These are phyloP conservation scores for Papilio machaon DNA, from an alignment of 1,140 invertebrate species.

Conservation along the genomic window DNA sequence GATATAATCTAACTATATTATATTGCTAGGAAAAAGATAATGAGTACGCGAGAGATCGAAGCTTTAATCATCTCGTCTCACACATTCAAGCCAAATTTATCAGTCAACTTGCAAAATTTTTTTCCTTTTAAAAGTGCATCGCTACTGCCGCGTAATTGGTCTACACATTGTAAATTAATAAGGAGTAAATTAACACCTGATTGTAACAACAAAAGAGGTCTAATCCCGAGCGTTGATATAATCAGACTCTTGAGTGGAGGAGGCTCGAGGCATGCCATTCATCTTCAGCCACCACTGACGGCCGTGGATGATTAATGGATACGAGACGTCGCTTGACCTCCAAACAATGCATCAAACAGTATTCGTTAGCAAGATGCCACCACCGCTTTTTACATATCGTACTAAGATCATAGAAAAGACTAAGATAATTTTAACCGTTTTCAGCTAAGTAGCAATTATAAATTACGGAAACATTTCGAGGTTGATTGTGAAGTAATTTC, in stretches of 20 bases:
- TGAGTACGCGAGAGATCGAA: too few relatives aligned
- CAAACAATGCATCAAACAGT: slow-evolving; percentile 42
- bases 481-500: too few relatives aligned
- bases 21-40: too few relatives aligned
- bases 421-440: background rate
- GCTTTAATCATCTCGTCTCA: background rate
- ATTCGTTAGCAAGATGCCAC: slow-evolving; percentile 33
- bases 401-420: slow-evolving; percentile 1
- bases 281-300: slow-evolving; percentile 58
- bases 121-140: background rate
- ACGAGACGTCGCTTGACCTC: slow-evolving; percentile 53
- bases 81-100: background rate
- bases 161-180: slow-evolving; percentile 49
- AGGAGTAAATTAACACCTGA: slow-evolving; percentile 60
- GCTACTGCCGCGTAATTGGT: background rate
- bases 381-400: background rate
- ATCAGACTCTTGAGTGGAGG: slow-evolving; percentile 34
- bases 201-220: slow-evolving; percentile 48
- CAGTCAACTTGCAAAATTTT: background rate
- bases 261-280: slow-evolving; percentile 43
- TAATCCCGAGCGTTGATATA: slow-evolving; percentile 44
- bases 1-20: too few relatives aligned
- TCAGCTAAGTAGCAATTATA: too few relatives aligned
- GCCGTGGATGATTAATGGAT: slow-evolving; percentile 62
- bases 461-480: too few relatives aligned